These are phyloP conservation scores for Oceanites oceanicus DNA, from an alignment of 2,113 vertebrate species.

Conservation along the genomic window DNA sequence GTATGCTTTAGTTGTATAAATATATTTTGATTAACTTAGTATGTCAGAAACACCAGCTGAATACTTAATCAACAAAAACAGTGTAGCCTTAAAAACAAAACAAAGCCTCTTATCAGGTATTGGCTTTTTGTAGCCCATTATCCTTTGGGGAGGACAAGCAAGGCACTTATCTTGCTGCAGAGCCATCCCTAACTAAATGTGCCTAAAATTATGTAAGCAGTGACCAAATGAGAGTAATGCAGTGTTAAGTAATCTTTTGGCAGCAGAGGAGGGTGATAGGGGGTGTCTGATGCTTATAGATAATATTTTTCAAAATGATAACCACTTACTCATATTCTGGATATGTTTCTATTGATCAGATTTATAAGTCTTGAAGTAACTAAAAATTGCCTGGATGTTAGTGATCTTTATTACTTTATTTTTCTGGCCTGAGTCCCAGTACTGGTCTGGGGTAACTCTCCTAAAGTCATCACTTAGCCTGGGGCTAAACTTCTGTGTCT, in stretches of 20 bases:
- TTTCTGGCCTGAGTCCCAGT: neutral
- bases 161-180: neutral
- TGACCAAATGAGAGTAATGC: neutral
- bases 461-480: neutral
- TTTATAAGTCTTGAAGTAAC: neutral
- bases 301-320: neutral
- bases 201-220: neutral
- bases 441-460: conserved; percentile 7
- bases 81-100: neutral
- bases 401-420: neutral
- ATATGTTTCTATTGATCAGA: neutral
- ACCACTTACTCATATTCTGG: neutral
- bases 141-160: neutral
- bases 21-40: neutral
- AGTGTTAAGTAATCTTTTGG: neutral
- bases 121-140: neutral
- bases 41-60: neutral
- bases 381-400: neutral
- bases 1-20: neutral
- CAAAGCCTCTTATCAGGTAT: neutral
- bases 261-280: neutral
- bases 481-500: neutral
- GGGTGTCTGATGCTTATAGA: neutral
- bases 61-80: neutral
- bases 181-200: neutral